These are phyloP conservation scores for Ostrea edulis DNA, from an alignment of 1,140 invertebrate genomes.

Conservation along the genomic window DNA sequence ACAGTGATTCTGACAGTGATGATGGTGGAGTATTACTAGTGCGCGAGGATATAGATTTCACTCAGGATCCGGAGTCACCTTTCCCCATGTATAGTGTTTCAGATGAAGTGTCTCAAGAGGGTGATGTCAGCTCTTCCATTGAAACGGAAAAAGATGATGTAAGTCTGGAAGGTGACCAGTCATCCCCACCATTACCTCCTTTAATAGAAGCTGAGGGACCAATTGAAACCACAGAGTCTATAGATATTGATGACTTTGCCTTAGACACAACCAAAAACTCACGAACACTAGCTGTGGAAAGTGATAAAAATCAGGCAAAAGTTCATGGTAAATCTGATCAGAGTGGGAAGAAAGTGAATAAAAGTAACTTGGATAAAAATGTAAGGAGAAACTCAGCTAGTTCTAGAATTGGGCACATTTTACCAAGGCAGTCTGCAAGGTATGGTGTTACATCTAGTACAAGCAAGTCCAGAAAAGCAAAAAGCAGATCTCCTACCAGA, in stretches of 20 bases:
- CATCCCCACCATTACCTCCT: slow-evolving; percentile 12
- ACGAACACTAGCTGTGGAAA: background rate
- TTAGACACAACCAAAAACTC: slow-evolving; percentile 32
- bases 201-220: slow-evolving; percentile 15
- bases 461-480: slow-evolving; percentile 27
- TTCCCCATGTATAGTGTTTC: background rate
- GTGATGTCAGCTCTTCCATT: slow-evolving; percentile 36
- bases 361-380: background rate
- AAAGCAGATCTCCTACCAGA: background rate
- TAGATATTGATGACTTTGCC: slow-evolving; percentile 10
- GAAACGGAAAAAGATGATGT: slow-evolving; percentile 41
- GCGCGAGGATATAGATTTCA: slow-evolving; percentile 57
- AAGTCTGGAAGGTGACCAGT: background rate
- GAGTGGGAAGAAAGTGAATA: background rate
- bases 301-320: slow-evolving; percentile 33
- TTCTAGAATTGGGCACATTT: background rate
- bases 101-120: slow-evolving; percentile 37
- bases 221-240: background rate
- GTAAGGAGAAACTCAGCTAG: background rate
- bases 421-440: background rate
- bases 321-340: background rate
- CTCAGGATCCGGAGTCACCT: slow-evolving; percentile 11
- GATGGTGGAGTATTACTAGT: slow-evolving; percentile 58
- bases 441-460: background rate
- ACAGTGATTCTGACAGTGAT: slow-evolving; percentile 56